Evolutionary conservation across 2,113 vertebrate genomes (phyloP), one percentile per base, ranked within the genome.

Genomic region (Xenopus borealis): DNA sequence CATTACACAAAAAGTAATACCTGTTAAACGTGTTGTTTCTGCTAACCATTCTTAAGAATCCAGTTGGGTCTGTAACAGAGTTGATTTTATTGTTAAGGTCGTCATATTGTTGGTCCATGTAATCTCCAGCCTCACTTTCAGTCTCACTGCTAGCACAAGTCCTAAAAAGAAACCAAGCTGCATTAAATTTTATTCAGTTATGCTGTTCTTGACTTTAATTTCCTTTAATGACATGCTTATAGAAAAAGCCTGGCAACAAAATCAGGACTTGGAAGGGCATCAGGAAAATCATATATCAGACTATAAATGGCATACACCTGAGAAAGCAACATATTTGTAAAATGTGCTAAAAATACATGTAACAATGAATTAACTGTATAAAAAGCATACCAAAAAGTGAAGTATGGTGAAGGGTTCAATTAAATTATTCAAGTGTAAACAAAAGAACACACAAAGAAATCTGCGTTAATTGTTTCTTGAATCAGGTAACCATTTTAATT

Each of bases 21-120:
- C 96, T 96, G 91, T 98, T 97, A 78, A 96, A 89, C 58, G 95
- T 89, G 85, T 95, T 96, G 84, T 95, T 96, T 84, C 94, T 92
- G 83, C 92, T 96, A 73, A 95, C 95, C 96, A 98, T 98, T 52
- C 95, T 91, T 69, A 98, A 89, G 83, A 98, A 98, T 85, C 95
- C 95, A 0, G 95, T 96, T 0, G 96, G 96, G 82, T 98, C 95
- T 0, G 93, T 94, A 57, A 94, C 91, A 0, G 95, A 95, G 83
- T 93, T 96, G 66, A 96, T 92, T 81, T 94, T 95, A 84, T 91
- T 94, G 85, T 93, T 94, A 84, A 94, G 87, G 85, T 98, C 95
- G 77, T 98, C 96, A 40, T 94, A 93, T 81, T 96, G 95, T 71
- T 97, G 96, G 79, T 98, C 96, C 92, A 95, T 89, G 78, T 95